Conservation (phyloP, 1,140 invertebrate genomes). For the Dufourea novaeangliae region DNA sequence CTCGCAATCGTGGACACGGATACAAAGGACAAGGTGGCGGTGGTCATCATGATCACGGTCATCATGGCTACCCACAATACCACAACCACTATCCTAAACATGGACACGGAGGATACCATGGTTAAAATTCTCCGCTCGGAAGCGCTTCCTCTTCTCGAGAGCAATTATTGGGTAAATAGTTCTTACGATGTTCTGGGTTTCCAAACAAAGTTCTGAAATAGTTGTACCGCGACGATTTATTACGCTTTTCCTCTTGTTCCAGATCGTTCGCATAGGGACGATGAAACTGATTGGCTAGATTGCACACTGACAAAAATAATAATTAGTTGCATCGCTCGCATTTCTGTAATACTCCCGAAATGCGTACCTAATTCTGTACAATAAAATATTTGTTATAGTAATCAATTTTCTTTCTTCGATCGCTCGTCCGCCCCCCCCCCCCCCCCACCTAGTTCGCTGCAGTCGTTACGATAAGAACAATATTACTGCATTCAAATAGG, state of each 20-base stretch:
- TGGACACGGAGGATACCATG: slow-evolving; percentile 28
- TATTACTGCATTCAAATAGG: too few species aligned
- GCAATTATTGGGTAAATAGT: slow-evolving; percentile 56
- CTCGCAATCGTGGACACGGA: slow-evolving; percentile 13
- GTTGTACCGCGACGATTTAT: too few species aligned
- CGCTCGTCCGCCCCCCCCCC: too few species aligned
- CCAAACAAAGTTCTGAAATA: too few species aligned
- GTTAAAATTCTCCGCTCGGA: slow-evolving; percentile 55
- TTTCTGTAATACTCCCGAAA: background rate
- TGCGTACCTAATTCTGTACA: slow-evolving; percentile 1
- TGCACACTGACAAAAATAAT: background rate
- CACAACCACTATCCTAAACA: background rate
- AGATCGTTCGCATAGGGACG: slow-evolving; percentile 39
- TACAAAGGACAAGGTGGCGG: slow-evolving; percentile 5
- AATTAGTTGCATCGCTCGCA: background rate
- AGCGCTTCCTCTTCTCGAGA: slow-evolving; percentile 45
- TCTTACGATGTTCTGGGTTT: background rate
- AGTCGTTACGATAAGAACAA: too few species aligned
- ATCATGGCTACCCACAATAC: background rate
- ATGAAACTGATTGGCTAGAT: slow-evolving; percentile 2
- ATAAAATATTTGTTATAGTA: slow-evolving; percentile 42
- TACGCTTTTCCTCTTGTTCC: background rate
- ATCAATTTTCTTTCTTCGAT: too few species aligned
- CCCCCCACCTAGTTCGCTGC: background rate
- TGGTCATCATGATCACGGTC: background rate